Evolutionary conservation across 2,113 vertebrate genomes (phyloP), one percentile per base, ranked within the genome.

Genomic region (Peromyscus polionotus): DNA sequence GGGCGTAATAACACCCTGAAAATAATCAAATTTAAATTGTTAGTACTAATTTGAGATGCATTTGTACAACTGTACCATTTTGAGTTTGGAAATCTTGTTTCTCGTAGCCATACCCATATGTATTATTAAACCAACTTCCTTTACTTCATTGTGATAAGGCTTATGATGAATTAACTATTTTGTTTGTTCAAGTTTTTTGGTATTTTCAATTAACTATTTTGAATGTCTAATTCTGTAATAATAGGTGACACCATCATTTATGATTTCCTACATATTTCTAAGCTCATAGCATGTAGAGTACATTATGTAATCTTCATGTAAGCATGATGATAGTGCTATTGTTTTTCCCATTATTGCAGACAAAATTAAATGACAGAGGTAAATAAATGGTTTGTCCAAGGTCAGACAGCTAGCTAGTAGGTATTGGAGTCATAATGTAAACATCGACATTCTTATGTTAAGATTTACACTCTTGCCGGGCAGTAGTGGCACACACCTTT

Each of bases 21-120:
- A 96, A 95, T 93, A 95, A 11, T 88, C 11, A 76, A 54, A 84
- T 95, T 93, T 95, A 68, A 97, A 59, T 88, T 95, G 12, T 45
- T 79, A 80, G 61, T 1, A 45, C 45, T 75, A 92, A 96, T 92
- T 88, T 95, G 26, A 94, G 88, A 86, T 96, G 73, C 88, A 1
- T 96, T 59, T 61, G 7, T 70, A 87, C 19, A 19, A 13, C 28
- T 59, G 10, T 33, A 65, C 20, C 24, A 84, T 20, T 93, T 91
- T 93, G 65, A 94, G 24, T 95, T 96, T 92, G 67, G 57, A 90
- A 95, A 67, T 85, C 36, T 96, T 4, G 31, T 95, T 91, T 93
- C 22, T 88, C 42, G 36, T 88, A 61, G 42, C 84, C 22, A 61
- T 72, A 86, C 33, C 20, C 84, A 76, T 39, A 28, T 73, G 6